These are phyloP conservation scores for Sylvilagus floridanus DNA, from an alignment of 2,797 vertebrate genomes.

Conservation along the genomic window DNA sequence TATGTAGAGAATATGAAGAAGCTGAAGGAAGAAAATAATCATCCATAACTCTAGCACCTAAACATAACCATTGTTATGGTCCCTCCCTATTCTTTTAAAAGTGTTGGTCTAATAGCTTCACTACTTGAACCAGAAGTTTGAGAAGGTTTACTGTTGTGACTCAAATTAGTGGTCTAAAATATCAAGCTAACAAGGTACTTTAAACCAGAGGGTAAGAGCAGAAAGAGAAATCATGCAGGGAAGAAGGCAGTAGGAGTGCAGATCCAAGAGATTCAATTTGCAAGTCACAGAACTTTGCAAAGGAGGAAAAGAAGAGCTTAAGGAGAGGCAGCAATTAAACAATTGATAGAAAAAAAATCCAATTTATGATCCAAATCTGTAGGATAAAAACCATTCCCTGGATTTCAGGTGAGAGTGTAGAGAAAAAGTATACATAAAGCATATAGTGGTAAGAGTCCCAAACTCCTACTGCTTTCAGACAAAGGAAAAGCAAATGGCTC, in stretches of 20 bases:
- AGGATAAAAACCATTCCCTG: background rate
- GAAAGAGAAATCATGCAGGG: background rate
- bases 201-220: background rate
- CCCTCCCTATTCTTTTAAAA: too few species aligned
- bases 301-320: conserved; percentile 28
- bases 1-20: background rate
- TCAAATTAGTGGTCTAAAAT: background rate
- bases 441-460: background rate
- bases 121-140: background rate
- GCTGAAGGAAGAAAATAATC: background rate
- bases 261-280: background rate
- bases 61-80: too few species aligned
- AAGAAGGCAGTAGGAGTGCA: background rate
- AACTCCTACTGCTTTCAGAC: background rate
- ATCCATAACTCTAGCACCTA: background rate
- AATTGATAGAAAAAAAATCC: background rate
- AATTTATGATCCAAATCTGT: background rate
- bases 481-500: background rate
- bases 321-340: background rate
- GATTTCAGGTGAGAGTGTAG: background rate
- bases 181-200: background rate
- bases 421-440: background rate
- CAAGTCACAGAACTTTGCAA: background rate
- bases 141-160: background rate
- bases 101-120: background rate